Evolutionary conservation across 2,797 vertebrate genomes (phyloP).

Genomic region (Eulemur coronatus): DNA sequence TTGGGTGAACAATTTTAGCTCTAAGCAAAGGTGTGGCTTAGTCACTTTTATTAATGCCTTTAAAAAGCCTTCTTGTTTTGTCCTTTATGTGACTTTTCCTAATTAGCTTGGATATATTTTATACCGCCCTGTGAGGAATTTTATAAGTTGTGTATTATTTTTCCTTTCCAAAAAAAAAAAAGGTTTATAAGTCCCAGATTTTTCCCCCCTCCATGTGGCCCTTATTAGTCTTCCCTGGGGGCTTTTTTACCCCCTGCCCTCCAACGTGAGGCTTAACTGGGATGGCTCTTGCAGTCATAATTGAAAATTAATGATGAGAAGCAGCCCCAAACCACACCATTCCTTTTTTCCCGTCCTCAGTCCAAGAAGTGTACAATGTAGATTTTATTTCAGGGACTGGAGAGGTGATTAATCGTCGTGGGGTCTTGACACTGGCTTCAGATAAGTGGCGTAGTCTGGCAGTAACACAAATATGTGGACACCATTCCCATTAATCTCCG

Average conservation of each 20-base stretch:
- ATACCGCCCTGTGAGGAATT: background rate
- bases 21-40: background rate
- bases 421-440: slow-evolving; percentile 50
- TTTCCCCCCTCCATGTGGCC: slow-evolving; percentile 9
- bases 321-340: slow-evolving; percentile 50
- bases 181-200: background rate
- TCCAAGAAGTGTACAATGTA: slow-evolving; percentile 62
- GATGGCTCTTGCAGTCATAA: slow-evolving; percentile 53
- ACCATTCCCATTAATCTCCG: slow-evolving; percentile 67
- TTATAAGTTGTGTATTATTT: slow-evolving; percentile 58
- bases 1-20: background rate
- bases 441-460: slow-evolving; percentile 58
- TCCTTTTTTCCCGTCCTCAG: background rate
- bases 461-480: slow-evolving; percentile 61
- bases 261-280: background rate
- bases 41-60: slow-evolving; percentile 4
- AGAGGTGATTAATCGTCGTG: slow-evolving; percentile 47
- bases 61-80: slow-evolving; percentile 31
- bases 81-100: slow-evolving; percentile 56
- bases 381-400: slow-evolving; percentile 71
- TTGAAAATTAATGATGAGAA: slow-evolving; percentile 73
- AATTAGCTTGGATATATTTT: slow-evolving; percentile 45
- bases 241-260: slow-evolving; percentile 59
- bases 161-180: slow-evolving; percentile 26
- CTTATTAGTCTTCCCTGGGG: slow-evolving; percentile 49